Evolutionary conservation across 1,140 invertebrate species (phyloP).

Genomic region (Drosophila mayri): DNA sequence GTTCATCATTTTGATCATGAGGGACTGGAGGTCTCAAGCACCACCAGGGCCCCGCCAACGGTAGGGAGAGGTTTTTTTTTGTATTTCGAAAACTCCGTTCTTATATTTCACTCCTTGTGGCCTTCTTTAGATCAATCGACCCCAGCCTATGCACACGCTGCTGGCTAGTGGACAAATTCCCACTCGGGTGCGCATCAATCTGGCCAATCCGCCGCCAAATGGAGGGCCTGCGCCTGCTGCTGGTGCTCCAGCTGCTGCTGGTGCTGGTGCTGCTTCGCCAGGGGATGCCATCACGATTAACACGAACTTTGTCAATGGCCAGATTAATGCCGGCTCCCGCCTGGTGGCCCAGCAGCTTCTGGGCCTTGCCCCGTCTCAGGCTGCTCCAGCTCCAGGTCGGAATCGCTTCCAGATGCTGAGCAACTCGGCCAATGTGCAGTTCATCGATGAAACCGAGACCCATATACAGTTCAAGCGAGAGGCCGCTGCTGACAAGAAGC

Average conservation of each 20-base stretch:
- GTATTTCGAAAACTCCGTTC: no score
- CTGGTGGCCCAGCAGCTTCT: slow-evolving; percentile 87
- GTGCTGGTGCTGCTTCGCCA: neutral
- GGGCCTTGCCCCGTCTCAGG: slow-evolving; percentile 28
- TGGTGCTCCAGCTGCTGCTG: neutral
- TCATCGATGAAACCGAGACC: slow-evolving; percentile 86
- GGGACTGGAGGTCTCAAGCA: slow-evolving; percentile 86
- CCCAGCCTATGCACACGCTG: slow-evolving; percentile 87
- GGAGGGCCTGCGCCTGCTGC: neutral
- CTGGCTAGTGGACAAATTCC: slow-evolving; percentile 90
- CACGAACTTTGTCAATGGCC: slow-evolving; percentile 87
- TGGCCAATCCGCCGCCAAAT: slow-evolving; percentile 71
- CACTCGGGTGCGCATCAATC: slow-evolving; percentile 87
- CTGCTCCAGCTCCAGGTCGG: neutral
- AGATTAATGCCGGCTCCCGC: slow-evolving; percentile 86
- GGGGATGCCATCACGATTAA: slow-evolving; percentile 78
- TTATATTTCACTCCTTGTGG: no score
- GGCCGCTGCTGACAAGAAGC: slow-evolving; percentile 46
- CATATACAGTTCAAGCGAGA: slow-evolving; percentile 86
- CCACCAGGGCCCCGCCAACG: slow-evolving; percentile 86
- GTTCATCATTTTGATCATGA: slow-evolving; percentile 92
- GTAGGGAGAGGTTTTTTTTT: slow-evolving; percentile 29
- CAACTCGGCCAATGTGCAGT: slow-evolving; percentile 86
- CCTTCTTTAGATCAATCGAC: slow-evolving; percentile 84
- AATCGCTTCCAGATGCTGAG: slow-evolving; percentile 85